Percentiles rank a stretch among this genome's conserved stretches.
phyloP scores from a whole-genome alignment of 23 tunicate species.

The Oikopleura dioica region DNA sequence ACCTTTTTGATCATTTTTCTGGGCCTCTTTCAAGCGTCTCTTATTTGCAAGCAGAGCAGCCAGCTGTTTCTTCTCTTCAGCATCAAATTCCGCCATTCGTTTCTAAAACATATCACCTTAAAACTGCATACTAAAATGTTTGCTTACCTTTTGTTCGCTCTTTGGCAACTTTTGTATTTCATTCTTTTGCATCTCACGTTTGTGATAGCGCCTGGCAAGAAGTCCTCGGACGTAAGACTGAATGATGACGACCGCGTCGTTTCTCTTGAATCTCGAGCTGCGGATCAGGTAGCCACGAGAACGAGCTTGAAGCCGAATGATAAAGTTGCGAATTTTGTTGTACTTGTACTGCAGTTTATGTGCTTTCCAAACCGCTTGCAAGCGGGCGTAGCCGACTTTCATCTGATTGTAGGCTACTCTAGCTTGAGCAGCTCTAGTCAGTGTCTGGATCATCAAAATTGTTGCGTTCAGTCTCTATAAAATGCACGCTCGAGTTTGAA shows the following conservation, averaged over 20 bases:
- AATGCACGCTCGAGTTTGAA: no score
- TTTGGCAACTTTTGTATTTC: no score
- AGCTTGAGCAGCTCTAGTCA: constrained; percentile 32
- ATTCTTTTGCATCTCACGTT: no score
- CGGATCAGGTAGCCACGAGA: constrained; percentile 61
- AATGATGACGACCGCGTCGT: constrained; percentile 60
- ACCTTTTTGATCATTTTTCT: no score
- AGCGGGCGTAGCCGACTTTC: constrained; percentile 36
- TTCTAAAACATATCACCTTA: neutral
- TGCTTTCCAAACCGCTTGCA: constrained; percentile 92
- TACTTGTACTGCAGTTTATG: constrained; percentile 56
- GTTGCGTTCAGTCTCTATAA: constrained; percentile 21
- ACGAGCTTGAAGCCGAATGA: constrained; percentile 54
- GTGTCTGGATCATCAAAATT: constrained; percentile 39
- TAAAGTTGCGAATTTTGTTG: constrained; percentile 44
- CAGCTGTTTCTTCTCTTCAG: neutral
- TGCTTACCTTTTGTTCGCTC: no score
- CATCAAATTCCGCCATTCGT: constrained; percentile 11
- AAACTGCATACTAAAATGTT: no score
- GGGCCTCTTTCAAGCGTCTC: neutral
- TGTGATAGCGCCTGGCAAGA: no score
- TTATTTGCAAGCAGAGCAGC: neutral
- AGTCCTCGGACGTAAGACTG: no score
- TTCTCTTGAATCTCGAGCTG: constrained; percentile 22
- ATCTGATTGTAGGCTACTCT: constrained; percentile 41